Base-by-base conservation (phyloP, 1,140 invertebrate species). In the Ceratosolen solmsi region DNA sequence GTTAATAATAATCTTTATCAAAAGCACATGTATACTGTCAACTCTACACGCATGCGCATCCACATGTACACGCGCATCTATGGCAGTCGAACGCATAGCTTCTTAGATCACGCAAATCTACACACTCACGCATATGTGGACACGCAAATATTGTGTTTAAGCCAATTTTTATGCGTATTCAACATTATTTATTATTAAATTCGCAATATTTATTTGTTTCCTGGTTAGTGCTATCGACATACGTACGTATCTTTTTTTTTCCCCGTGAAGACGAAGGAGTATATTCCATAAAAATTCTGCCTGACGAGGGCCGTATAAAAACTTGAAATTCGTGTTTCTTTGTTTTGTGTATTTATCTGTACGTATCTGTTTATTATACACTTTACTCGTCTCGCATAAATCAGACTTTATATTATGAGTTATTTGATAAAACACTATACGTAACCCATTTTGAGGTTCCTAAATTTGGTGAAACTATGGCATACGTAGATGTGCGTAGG, bases 1-100 rank as follows among this genome's bases (percentile, higher is more conserved):
- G 38, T 89, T 49, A 89, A 90, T 88, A 89, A 89, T 88, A 90
- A 84, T 87, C 83, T 88, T 90, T 89, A 90, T 90, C 87, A 89
- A 90, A 90, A 90, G 89, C 88, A 89, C 88, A 89, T 89, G 88
- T 89, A 89, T 90, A 89, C 84, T 88, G 85, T 85, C 86, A 88
- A 88, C 79, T 88, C 86, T 88, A 89, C 85, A 84, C 87, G 84
- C 88, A 68, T 4, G 36, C 13, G 7, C 33, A 41, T 33, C 1
- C 17, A 27, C 65, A n/a, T 13, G n/a, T 9, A 27, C 68, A 25
- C 68, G n/a, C 36, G 22, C 68, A 22, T 15, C 1, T 1, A 30
- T 63, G 25, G 8, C 25, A 13, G 3, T 88, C 79, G 86, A 15
- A 22, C 5, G 2, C 17, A 22, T 46, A 54, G 51, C 51, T 54